Percentiles rank a stretch among this genome's conserved stretches.
Conservation (phyloP, 2,113 vertebrate species). For the Gorsachius goisagi region DNA sequence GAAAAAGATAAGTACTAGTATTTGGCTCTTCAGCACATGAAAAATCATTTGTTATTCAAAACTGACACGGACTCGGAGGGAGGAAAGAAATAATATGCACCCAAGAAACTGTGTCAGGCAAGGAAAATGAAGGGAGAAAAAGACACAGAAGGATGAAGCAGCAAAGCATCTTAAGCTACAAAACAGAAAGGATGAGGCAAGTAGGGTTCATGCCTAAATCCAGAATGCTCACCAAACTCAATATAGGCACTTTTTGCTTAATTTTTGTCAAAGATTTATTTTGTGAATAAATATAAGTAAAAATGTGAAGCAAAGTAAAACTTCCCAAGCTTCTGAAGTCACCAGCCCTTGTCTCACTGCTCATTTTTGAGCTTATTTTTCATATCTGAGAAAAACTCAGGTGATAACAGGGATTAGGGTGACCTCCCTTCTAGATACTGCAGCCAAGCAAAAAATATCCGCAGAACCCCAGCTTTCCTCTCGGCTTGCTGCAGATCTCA, state of each 20-base stretch:
- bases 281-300: neutral
- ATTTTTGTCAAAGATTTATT: neutral
- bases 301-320: neutral
- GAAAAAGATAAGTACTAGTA: neutral
- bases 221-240: neutral
- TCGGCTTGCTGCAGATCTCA: neutral
- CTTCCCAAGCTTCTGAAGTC: neutral
- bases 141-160: neutral
- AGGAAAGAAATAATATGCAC: neutral
- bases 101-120: neutral
- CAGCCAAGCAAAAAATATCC: neutral
- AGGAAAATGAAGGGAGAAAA: neutral
- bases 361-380: neutral
- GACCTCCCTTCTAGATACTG: neutral
- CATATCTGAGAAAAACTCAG: neutral
- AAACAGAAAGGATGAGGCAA: neutral
- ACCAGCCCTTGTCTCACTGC: neutral
- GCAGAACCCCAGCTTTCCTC: neutral
- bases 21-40: neutral
- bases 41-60: conserved; percentile 7
- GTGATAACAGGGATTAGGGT: neutral
- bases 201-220: neutral
- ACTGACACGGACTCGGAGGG: neutral
- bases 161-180: neutral
- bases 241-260: neutral